A percentile compares a stretch with the other conserved stretches of the same genome.
Conservation (phyloP, 1,140 invertebrate genomes). For the Bombus superbus region DNA sequence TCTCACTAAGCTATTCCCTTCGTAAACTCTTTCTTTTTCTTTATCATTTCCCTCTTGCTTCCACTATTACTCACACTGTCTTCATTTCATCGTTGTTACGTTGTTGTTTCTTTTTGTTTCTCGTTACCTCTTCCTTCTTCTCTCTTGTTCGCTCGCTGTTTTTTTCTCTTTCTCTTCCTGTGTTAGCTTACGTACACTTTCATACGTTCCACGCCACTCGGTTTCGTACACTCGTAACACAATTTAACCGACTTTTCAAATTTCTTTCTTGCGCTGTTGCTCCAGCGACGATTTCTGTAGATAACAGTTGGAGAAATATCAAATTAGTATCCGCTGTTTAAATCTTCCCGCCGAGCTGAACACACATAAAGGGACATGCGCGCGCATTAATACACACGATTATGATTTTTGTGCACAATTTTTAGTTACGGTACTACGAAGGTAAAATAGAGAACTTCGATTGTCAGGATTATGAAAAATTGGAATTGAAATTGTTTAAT, state of each 20-base stretch:
- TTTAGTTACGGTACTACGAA: no score
- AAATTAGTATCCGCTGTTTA: constrained; percentile 32
- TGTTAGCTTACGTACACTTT: constrained; percentile 21
- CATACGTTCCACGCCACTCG: constrained; percentile 46
- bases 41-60: constrained; percentile 52
- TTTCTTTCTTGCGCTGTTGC: constrained; percentile 29
- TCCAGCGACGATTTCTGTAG: constrained; percentile 57
- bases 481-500: not conserved
- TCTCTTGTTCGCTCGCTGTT: constrained; percentile 39
- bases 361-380: not conserved
- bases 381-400: not conserved
- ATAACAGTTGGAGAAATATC: constrained; percentile 49
- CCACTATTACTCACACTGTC: constrained; percentile 9
- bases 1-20: constrained; percentile 45
- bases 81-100: constrained; percentile 48
- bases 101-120: constrained; percentile 4
- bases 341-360: not conserved
- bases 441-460: not conserved
- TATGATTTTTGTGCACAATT: not conserved
- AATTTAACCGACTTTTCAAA: constrained; percentile 33
- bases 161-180: constrained; percentile 4
- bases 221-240: constrained; percentile 45
- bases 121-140: constrained; percentile 22
- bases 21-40: constrained; percentile 49
- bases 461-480: not conserved